These are phyloP conservation scores for Zosterops borbonicus DNA, from an alignment of 2,113 vertebrate genomes.

Conservation along the genomic window DNA sequence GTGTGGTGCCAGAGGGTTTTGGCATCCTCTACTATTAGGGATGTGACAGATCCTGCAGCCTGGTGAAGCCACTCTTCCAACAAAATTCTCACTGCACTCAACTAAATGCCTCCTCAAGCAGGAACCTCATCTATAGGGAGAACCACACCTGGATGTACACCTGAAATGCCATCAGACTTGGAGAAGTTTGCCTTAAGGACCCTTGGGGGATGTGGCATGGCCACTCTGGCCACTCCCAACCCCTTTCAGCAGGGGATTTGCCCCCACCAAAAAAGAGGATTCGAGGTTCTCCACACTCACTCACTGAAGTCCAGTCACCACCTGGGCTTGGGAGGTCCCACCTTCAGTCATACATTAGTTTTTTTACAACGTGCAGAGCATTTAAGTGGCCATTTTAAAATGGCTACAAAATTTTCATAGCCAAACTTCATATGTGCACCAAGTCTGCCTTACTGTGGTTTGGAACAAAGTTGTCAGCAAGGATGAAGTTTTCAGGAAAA, in stretches of 20 bases:
- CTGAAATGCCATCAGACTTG: neutral
- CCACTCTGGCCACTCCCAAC: no score
- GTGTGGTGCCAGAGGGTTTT: neutral
- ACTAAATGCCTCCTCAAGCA: neutral
- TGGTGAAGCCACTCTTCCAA: neutral
- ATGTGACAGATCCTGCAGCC: neutral
- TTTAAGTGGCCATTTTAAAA: neutral
- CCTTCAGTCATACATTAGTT: rapidly evolving
- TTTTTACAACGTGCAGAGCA: neutral
- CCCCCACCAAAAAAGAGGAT: neutral
- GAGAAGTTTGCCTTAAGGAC: neutral
- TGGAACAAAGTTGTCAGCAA: neutral
- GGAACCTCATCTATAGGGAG: neutral
- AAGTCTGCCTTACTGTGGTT: neutral
- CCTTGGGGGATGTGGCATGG: neutral
- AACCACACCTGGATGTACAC: rapidly evolving
- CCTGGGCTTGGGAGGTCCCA: neutral
- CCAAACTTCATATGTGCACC: rapidly evolving
- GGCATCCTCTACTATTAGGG: neutral
- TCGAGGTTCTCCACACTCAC: neutral
- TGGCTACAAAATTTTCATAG: neutral
- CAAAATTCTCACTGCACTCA: neutral
- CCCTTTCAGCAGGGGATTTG: neutral
- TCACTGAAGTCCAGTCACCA: neutral
- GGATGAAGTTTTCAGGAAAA: neutral